Conservation (phyloP, 2,888 invertebrate genomes). For the Caenorhabditis imperialis region DNA sequence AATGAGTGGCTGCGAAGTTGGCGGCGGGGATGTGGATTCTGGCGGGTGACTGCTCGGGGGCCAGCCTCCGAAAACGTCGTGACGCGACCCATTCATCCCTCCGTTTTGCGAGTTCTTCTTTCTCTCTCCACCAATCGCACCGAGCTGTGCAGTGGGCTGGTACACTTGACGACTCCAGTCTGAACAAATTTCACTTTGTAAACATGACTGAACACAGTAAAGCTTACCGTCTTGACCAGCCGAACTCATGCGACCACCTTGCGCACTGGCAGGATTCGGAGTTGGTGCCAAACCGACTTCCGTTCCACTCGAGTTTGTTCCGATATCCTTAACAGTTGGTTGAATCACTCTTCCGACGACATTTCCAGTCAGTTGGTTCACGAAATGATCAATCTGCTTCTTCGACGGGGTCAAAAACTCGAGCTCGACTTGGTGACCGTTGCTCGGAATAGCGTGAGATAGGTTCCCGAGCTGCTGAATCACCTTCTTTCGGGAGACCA, state of each 20-base stretch:
- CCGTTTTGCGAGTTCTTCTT: slow-evolving; percentile 53
- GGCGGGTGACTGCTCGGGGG: slow-evolving; percentile 68
- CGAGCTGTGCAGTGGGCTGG: slow-evolving; percentile 38
- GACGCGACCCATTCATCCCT: slow-evolving; percentile 15
- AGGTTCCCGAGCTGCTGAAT: slow-evolving; percentile 70
- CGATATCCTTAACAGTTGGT: slow-evolving; percentile 43
- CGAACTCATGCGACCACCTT: too few species aligned
- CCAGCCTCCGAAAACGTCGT: slow-evolving; percentile 57
- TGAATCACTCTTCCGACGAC: slow-evolving; percentile 50
- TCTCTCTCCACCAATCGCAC: slow-evolving; percentile 66
- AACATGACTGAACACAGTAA: too few species aligned
- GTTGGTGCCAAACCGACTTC: slow-evolving; percentile 15
- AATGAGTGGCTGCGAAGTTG: slow-evolving; percentile 14
- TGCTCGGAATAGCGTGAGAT: slow-evolving; percentile 70
- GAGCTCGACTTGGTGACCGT: slow-evolving; percentile 66
- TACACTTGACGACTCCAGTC: slow-evolving; percentile 37
- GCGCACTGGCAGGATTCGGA: neutral
- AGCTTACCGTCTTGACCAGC: too few species aligned
- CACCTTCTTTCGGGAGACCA: slow-evolving; percentile 70
- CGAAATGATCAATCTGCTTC: slow-evolving; percentile 57
- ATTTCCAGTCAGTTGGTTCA: slow-evolving; percentile 44
- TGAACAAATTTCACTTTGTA: too few species aligned
- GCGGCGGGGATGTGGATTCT: slow-evolving; percentile 55
- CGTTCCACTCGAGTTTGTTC: slow-evolving; percentile 2
- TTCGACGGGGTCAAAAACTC: slow-evolving; percentile 61